phyloP scores from a whole-genome alignment of 2,888 invertebrate genomes.

The Celastrina argiolus region DNA sequence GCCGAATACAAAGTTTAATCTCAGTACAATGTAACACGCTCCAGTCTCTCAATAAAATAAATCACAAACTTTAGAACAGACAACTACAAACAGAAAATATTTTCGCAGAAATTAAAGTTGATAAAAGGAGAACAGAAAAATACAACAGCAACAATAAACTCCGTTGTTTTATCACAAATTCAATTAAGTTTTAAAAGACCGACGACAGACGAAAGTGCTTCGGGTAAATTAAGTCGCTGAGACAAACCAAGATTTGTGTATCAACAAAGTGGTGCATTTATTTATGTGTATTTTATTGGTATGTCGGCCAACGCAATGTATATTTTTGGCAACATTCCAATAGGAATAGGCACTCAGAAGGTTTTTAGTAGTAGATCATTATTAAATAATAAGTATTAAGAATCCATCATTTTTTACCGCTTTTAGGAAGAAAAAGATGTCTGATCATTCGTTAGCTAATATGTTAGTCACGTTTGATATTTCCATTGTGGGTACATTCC shows the following conservation, averaged over 20 bases:
- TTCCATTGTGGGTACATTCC: too few species aligned
- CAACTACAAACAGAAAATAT: not conserved
- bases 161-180: constrained; percentile 18
- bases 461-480: too few species aligned
- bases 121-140: not conserved
- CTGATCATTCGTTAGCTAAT: too few species aligned
- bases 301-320: not conserved
- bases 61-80: not conserved
- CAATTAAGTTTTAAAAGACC: constrained; percentile 18
- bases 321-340: not conserved
- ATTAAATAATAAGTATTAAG: too few species aligned
- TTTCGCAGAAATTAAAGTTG: constrained; percentile 4
- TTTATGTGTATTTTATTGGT: not conserved
- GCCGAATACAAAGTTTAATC: not conserved
- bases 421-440: too few species aligned
- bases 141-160: constrained; percentile 11
- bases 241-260: not conserved
- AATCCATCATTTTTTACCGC: too few species aligned
- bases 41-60: not conserved
- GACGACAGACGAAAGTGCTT: not conserved
- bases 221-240: not conserved
- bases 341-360: too few species aligned
- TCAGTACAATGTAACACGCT: not conserved
- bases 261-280: not conserved
- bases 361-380: too few species aligned